Evolutionary conservation across 92 coral and sea anemone genomes (phyloP).

Genomic region (Nematostella vectensis): DNA sequence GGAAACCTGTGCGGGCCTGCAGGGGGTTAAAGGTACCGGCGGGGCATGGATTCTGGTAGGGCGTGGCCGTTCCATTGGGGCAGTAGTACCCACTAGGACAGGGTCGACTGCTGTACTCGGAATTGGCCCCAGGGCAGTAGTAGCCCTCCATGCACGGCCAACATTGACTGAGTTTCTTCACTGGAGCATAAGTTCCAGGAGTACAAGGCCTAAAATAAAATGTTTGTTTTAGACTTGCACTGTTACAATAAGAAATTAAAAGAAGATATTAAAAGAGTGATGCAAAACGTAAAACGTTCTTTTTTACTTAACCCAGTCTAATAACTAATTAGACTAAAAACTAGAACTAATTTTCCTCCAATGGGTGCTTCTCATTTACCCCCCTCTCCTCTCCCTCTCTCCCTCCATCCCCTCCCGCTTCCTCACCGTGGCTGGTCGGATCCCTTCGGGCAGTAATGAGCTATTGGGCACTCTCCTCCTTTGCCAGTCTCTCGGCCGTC

Average conservation of each 20-base stretch:
- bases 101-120: conserved; percentile 80
- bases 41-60: conserved; percentile 68
- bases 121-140: conserved; percentile 88
- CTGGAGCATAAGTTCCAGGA: conserved; percentile 66
- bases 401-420: too few species aligned
- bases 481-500: conserved; percentile 89
- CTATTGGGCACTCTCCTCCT: conserved; percentile 93
- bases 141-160: conserved; percentile 75
- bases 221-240: too few species aligned
- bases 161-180: conserved; percentile 55
- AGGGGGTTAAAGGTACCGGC: conserved; percentile 78
- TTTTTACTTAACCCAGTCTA: too few species aligned
- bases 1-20: conserved; percentile 38
- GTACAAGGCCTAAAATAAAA: conserved; percentile 33
- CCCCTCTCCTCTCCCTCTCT: too few species aligned
- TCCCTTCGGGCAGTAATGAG: conserved; percentile 68
- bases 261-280: too few species aligned
- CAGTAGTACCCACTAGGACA: conserved; percentile 91
- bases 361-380: too few species aligned
- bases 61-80: conserved; percentile 74
- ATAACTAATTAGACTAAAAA: too few species aligned
- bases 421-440: conserved; percentile 46
- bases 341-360: too few species aligned
- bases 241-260: too few species aligned
- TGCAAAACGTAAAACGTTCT: too few species aligned